Evolutionary conservation across 1,140 invertebrate species (phyloP).

Genomic region (Probaryconus sp.): DNA sequence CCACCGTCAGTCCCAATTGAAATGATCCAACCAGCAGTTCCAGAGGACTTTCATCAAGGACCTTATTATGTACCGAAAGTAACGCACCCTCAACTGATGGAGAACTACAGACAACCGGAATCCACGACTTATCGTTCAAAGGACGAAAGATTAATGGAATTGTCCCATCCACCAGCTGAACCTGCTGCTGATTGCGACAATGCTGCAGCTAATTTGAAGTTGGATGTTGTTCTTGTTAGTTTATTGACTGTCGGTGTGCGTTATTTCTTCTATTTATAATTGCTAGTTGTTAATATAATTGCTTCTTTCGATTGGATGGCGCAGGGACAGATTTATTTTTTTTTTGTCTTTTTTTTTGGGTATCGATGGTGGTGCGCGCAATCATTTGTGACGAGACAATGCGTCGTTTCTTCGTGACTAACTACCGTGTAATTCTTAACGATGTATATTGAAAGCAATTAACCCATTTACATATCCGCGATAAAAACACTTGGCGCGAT

Average conservation of each 20-base stretch:
- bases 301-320: neutral
- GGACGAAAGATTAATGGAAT: neutral
- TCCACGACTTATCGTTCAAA: neutral
- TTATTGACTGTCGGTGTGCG: conserved; percentile 16
- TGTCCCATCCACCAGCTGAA: neutral
- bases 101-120: conserved; percentile 60
- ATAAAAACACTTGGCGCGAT: conserved; percentile 39
- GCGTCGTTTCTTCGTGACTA: conserved; percentile 60
- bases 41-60: conserved; percentile 47
- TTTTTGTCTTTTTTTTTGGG: conserved; percentile 22
- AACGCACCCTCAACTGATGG: conserved; percentile 52
- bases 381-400: conserved; percentile 54
- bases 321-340: neutral
- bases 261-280: conserved; percentile 4
- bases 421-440: conserved; percentile 58
- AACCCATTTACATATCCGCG: conserved; percentile 59
- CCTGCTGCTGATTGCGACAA: neutral
- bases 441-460: conserved; percentile 59
- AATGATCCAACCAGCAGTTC: conserved; percentile 44
- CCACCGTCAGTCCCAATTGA: conserved; percentile 21
- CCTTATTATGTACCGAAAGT: conserved; percentile 58
- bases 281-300: neutral
- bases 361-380: conserved; percentile 27
- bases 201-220: neutral
- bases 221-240: neutral